These are phyloP conservation scores for Meloidogyne exigua DNA, from an alignment of 1,140 invertebrate genomes.

Conservation along the genomic window DNA sequence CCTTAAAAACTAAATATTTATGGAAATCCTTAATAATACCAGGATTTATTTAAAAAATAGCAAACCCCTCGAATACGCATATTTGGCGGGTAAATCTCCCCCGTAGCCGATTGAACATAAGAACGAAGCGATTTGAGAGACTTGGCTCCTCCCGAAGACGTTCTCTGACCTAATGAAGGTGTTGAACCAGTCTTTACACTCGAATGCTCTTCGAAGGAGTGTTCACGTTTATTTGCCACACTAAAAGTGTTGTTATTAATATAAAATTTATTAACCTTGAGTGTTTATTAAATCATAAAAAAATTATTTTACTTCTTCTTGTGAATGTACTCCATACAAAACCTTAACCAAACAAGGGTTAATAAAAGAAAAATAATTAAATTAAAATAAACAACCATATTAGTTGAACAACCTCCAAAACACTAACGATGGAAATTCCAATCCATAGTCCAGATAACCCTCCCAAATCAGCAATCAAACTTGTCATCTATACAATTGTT, in stretches of 20 bases:
- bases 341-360: not conserved
- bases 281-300: too few species aligned
- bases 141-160: conserved; percentile 11
- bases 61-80: not conserved
- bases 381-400: conserved; percentile 10
- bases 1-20: too few species aligned
- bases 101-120: conserved; percentile 3
- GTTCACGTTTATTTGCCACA: not conserved
- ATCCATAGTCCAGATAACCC: conserved; percentile 62
- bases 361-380: not conserved
- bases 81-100: conserved; percentile 5
- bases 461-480: conserved; percentile 59
- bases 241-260: not conserved
- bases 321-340: conserved; percentile 26
- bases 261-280: too few species aligned
- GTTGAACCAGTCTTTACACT: conserved; percentile 4
- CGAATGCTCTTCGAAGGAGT: not conserved
- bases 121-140: conserved; percentile 10
- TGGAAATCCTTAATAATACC: too few species aligned
- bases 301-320: conserved; percentile 23
- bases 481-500: conserved; percentile 33
- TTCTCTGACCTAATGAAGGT: not conserved
- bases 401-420: conserved; percentile 56
- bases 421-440: conserved; percentile 59
- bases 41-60: not conserved